Percentiles rank a stretch among this genome's conserved stretches.
Conservation (phyloP, 2,113 vertebrate genomes). For the Epinephelus moara region DNA sequence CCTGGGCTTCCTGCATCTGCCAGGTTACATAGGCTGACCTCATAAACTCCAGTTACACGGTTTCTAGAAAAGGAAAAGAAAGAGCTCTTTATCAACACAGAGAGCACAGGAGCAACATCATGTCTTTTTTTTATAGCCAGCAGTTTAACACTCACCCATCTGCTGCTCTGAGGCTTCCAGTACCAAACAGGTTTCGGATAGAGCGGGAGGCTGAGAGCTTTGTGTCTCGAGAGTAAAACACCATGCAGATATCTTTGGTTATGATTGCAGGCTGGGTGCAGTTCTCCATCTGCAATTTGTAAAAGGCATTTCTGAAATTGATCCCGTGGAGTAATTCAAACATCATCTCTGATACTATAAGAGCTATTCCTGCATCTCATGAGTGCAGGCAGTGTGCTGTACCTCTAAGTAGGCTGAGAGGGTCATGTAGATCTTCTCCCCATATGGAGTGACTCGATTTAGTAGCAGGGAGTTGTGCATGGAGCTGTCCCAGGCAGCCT, state of each 20-base stretch:
- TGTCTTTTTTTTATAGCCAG: background rate
- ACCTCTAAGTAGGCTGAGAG: slow-evolving; percentile 97
- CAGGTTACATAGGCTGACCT: slow-evolving; percentile 93
- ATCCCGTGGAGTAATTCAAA: slow-evolving; percentile 26
- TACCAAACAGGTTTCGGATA: slow-evolving; percentile 95
- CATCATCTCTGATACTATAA: slow-evolving; percentile 1
- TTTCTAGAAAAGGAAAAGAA: slow-evolving; percentile 84
- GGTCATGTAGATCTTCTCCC: slow-evolving; percentile 99
- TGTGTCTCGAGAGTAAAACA: slow-evolving; percentile 96
- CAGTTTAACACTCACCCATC: slow-evolving; percentile 88
- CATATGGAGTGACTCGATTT: slow-evolving; percentile 95
- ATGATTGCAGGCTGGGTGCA: slow-evolving; percentile 94
- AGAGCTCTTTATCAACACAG: background rate
- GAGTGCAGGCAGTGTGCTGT: slow-evolving; percentile 55
- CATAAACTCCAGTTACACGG: slow-evolving; percentile 95
- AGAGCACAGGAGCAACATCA: background rate
- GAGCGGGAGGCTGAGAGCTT: slow-evolving; percentile 95
- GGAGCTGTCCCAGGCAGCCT: slow-evolving; percentile 97
- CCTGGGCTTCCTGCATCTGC: slow-evolving; percentile 96
- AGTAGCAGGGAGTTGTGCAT: slow-evolving; percentile 98
- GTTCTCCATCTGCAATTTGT: slow-evolving; percentile 91
- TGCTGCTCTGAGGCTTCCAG: slow-evolving; percentile 89
- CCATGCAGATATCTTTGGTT: slow-evolving; percentile 99
- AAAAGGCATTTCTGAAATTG: slow-evolving; percentile 20
- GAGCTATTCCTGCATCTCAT: slow-evolving; percentile 21